phyloP scores from a whole-genome alignment of 2,888 invertebrate species.

The Lypha dubia region DNA sequence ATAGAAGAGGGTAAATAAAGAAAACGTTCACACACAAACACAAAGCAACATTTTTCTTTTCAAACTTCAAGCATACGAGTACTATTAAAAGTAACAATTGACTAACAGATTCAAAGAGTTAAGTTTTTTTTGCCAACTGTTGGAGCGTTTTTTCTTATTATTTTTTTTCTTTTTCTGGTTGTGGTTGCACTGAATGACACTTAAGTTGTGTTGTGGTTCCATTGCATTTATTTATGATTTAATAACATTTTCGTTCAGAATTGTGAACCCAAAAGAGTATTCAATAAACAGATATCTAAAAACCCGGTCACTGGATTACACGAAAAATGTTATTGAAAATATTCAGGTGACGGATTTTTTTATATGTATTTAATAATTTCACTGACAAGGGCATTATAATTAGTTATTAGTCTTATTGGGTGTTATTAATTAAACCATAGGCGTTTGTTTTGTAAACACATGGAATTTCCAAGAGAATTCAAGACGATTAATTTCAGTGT shows the following conservation, averaged over 20 bases:
- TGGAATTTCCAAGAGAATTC: no score
- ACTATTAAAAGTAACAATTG: neutral
- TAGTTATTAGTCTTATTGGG: no score
- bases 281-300: neutral
- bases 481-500: no score
- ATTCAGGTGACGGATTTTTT: no score
- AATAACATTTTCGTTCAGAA: conserved; percentile 11
- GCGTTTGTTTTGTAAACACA: no score
- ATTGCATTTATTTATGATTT: conserved; percentile 1
- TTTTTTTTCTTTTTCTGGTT: conserved; percentile 17
- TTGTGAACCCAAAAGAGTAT: neutral
- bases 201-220: conserved; percentile 51
- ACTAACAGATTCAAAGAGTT: neutral
- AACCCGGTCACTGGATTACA: neutral
- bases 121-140: conserved; percentile 20
- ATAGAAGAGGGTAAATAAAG: neutral
- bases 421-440: no score
- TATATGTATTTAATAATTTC: no score
- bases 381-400: no score
- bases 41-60: conserved; percentile 22
- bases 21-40: no score
- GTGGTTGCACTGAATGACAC: conserved; percentile 29
- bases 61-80: conserved; percentile 3
- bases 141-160: conserved; percentile 1
- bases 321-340: neutral